Base-by-base conservation (phyloP, 2,797 vertebrate species). In the Amphiprion clarkii region DNA sequence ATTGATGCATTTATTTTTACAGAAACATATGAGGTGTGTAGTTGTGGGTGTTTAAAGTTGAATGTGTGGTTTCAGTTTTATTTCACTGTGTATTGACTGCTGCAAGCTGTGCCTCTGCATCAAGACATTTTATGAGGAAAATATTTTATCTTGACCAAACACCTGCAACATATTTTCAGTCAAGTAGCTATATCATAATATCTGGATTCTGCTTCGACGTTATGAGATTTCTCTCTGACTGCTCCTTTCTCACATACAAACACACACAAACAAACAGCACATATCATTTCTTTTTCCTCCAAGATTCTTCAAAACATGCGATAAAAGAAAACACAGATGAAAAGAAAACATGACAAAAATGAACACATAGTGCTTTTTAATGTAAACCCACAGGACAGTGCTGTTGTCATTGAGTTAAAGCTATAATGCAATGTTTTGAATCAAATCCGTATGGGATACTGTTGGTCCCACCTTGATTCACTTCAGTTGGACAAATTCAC, bases 101-200 rank as follows among this genome's bases (percentile, higher is more conserved):
- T 46, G 16, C 44, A 46, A 46, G 44, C 44, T 46, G 44, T 23
- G 4, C 23, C 14, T 7, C 16, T 39, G 33, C 33, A 36, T 36
- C 33, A 36, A 36, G 33, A 36, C 7, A 36, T 23, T 23, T 14
- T 59, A 19, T 59, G 46, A 17, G 44, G 17, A 40, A 46, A 60
- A 76, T 67, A 44, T 73, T 75, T 74, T 79, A 58, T 82, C 59
- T 67, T 57, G 17, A 72, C 33, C 42, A 71, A 76, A 78, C 59
- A 81, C 52, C 60, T 52, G 62, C 42, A 69, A 67, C 39, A 59
- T 72, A 67, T 67, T 81, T 78, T 84, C 67, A 71, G 31, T 62
- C 44, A 69, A 77, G 69, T 68, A 67, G 51, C 63, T 65, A 31
- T 72, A 79, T 85, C 65, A 68, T 71, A 76, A 82, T 77, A 86